Evolutionary conservation across 1,140 invertebrate species (phyloP).

Genomic region (Phortica variegata): DNA sequence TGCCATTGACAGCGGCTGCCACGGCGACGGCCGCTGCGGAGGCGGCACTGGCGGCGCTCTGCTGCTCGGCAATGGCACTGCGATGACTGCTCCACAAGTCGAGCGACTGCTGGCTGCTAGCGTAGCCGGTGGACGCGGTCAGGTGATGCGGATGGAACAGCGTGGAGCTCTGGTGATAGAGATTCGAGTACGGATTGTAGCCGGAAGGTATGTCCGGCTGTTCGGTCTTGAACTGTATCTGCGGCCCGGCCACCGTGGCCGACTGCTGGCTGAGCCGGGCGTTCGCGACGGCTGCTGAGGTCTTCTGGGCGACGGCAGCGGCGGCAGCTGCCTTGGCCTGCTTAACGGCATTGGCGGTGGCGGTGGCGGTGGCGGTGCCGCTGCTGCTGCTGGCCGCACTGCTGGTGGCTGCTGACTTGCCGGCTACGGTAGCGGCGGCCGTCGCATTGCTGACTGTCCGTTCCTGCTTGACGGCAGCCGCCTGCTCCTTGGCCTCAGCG

Average conservation of each 20-base stretch:
- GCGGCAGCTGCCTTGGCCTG: neutral
- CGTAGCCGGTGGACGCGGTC: neutral
- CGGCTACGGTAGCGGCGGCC: neutral
- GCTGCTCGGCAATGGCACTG: slow-evolving; percentile 3
- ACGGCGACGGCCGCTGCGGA: slow-evolving; percentile 24
- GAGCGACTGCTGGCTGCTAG: slow-evolving; percentile 2
- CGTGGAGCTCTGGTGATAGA: slow-evolving; percentile 34
- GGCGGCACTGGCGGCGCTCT: slow-evolving; percentile 6
- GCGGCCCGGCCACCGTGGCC: neutral
- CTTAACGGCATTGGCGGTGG: neutral
- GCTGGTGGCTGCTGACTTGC: neutral
- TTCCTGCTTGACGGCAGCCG: slow-evolving; percentile 35
- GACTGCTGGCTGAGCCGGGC: neutral
- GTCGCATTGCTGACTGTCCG: slow-evolving; percentile 16
- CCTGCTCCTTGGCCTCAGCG: slow-evolving; percentile 43
- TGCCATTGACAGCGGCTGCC: slow-evolving; percentile 11
- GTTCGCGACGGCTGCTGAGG: neutral
- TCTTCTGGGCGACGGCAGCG: neutral
- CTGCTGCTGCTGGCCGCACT: neutral
- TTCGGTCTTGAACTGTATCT: slow-evolving; percentile 42
- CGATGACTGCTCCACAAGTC: slow-evolving; percentile 18
- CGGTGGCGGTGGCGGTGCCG: neutral
- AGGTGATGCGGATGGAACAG: slow-evolving; percentile 16
- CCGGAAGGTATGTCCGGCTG: slow-evolving; percentile 28
- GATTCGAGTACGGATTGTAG: slow-evolving; percentile 42